phyloP scores from a whole-genome alignment of 2,113 vertebrate species.

The Ifrita kowaldi region DNA sequence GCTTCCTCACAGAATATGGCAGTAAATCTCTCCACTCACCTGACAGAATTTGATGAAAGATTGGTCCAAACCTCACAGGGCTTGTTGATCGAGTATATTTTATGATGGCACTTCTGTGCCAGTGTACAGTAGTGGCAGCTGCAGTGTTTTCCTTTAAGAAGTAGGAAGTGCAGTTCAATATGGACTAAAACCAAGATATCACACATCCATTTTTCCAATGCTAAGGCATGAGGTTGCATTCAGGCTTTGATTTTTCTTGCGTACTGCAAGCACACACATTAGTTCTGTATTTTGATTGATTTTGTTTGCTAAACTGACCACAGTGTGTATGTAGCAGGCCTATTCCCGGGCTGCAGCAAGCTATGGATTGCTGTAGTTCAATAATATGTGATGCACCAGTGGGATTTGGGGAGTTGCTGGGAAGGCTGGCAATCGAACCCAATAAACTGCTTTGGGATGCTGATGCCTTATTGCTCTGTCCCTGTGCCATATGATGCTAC shows the following conservation, averaged over 20 bases:
- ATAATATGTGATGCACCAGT: fast-evolving
- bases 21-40: background rate
- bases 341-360: fast-evolving
- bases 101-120: background rate
- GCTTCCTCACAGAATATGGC: background rate
- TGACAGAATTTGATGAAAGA: background rate
- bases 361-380: background rate
- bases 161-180: background rate
- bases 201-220: background rate
- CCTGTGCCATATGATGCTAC: background rate
- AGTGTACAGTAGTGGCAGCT: background rate
- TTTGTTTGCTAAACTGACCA: background rate
- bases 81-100: fast-evolving
- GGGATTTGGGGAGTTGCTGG: background rate
- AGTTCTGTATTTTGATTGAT: background rate
- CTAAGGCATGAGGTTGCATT: background rate
- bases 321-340: background rate
- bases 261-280: too few species aligned
- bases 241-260: background rate
- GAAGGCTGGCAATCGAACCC: background rate
- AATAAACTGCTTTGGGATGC: background rate
- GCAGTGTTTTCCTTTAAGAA: background rate
- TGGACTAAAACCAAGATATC: background rate
- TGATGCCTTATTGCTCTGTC: background rate
- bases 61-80: background rate